Base-by-base conservation (phyloP, 1,140 invertebrate species). In the Macrocentrus cingulum region DNA sequence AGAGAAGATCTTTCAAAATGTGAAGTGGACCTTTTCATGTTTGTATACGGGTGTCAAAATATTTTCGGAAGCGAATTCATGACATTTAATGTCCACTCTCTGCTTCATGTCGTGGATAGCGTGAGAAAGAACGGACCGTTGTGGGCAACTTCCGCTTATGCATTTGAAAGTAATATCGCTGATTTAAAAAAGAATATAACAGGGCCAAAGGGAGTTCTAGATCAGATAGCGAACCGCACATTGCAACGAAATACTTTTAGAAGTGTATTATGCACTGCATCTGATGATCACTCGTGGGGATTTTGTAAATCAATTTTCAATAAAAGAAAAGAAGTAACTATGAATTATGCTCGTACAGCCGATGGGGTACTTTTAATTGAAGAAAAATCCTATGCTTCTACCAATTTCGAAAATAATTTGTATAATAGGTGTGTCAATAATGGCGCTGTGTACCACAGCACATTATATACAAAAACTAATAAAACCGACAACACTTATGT, bases 1-100 rank as follows among this genome's bases (percentile, higher is more conserved):
- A 15, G 51, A 9, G 29, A 49, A 36, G 44, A 60, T 34, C 25
- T 60, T 20, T 19, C 19, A 15, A 18, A 56, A 51, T 50, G 45
- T 19, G 36, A 55, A 29, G 19, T 18, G 7, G 36, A 56, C 45
- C 41, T 61, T 19, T 29, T 50, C 8, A 13, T 11, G 23, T 63
- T 60, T 55, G 57, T 63, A n/a, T 20, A 18, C 13, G 19, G 42
- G 5, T 57, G n/a, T 42, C 42, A 63, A 57, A 42, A 42, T 2
- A 16, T 53, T 3, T 63, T 34, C 46, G 54, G 54, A 7, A 51
- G 49, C 29, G 6, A 16, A 32, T 13, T 29, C 6, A 60, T 60
- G 50, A 57, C 54, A 6, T 63, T 60, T 36, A 63, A 63, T 25
- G 34, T 60, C 1, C 62, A 63, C 23, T 46, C 25, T 16, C n/a